phyloP scores from a whole-genome alignment of 2,888 invertebrate species.

The Andrena dorsata region DNA sequence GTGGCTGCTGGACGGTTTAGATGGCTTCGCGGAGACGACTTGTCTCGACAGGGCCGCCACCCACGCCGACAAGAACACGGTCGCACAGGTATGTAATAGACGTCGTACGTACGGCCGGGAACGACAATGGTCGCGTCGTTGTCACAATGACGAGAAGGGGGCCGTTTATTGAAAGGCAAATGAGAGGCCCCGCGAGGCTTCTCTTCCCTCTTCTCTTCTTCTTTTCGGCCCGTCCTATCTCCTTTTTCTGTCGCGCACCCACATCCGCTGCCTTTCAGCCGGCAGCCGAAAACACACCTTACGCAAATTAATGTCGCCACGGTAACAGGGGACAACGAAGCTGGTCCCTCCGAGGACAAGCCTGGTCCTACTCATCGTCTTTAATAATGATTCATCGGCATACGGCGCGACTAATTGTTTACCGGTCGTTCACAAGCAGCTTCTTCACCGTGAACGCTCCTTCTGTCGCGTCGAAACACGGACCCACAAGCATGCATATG shows the following conservation, averaged over 20 bases:
- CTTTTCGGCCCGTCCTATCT: conserved; percentile 62
- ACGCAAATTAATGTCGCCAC: conserved; percentile 77
- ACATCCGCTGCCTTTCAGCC: conserved; percentile 76
- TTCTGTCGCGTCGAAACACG: conserved; percentile 54
- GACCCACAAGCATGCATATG: conserved; percentile 52
- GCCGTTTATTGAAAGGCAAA: conserved; percentile 76
- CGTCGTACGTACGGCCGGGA: conserved; percentile 55
- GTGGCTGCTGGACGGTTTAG: conserved; percentile 19
- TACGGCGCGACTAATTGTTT: conserved; percentile 77
- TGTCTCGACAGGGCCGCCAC: conserved; percentile 64
- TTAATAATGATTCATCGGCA: conserved; percentile 76
- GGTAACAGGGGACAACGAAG: conserved; percentile 69
- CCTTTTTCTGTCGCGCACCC: conserved; percentile 74
- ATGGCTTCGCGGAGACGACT: conserved; percentile 24
- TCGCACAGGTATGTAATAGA: conserved; percentile 64
- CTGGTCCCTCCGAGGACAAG: conserved; percentile 56
- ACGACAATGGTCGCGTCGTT: conserved; percentile 71
- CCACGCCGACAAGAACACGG: conserved; percentile 71
- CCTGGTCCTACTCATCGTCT: conserved; percentile 66
- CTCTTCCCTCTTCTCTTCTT: conserved; percentile 61
- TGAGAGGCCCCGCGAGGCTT: conserved; percentile 63
- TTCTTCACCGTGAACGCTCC: conserved; percentile 60
- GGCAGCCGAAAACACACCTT: conserved; percentile 78
- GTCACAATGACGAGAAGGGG: conserved; percentile 74
- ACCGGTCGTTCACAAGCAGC: conserved; percentile 70